Conservation (phyloP, 2,888 invertebrate genomes). For the Parnassius smintheus region DNA sequence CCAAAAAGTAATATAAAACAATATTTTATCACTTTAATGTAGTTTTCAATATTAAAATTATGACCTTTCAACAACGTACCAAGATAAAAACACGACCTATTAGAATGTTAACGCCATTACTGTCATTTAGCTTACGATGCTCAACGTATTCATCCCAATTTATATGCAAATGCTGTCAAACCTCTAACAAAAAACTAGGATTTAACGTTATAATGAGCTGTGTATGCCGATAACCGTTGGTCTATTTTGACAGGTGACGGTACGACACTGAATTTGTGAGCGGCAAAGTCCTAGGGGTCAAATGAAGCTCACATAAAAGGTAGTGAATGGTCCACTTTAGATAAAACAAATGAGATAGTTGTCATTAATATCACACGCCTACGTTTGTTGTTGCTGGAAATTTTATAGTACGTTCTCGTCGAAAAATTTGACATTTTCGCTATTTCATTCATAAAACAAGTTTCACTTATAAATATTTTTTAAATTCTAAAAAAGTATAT, state of each 20-base stretch:
- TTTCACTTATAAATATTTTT: too few species aligned
- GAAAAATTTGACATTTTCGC: too few species aligned
- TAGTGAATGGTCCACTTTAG: slow-evolving; percentile 52
- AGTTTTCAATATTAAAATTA: too few species aligned
- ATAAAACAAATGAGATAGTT: slow-evolving; percentile 38
- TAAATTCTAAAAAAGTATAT: too few species aligned
- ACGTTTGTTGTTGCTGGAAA: neutral
- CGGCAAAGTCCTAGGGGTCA: slow-evolving; percentile 29
- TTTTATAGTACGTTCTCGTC: too few species aligned
- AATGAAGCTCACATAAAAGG: slow-evolving; percentile 50
- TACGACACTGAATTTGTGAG: slow-evolving; percentile 31
- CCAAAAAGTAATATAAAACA: too few species aligned
- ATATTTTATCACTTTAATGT: too few species aligned
- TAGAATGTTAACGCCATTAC: slow-evolving; percentile 31
- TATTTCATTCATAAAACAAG: too few species aligned
- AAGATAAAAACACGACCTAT: slow-evolving; percentile 13
- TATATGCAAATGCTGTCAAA: slow-evolving; percentile 34
- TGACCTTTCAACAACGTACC: too few species aligned
- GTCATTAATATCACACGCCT: slow-evolving; percentile 12
- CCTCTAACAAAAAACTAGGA: slow-evolving; percentile 31
- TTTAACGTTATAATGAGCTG: slow-evolving; percentile 32
- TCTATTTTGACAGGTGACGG: slow-evolving; percentile 33
- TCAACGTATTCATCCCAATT: slow-evolving; percentile 33
- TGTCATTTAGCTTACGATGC: slow-evolving; percentile 15
- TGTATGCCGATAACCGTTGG: slow-evolving; percentile 33